Conservation (phyloP, 2,113 vertebrate species). For the Australoheros scitulus region DNA sequence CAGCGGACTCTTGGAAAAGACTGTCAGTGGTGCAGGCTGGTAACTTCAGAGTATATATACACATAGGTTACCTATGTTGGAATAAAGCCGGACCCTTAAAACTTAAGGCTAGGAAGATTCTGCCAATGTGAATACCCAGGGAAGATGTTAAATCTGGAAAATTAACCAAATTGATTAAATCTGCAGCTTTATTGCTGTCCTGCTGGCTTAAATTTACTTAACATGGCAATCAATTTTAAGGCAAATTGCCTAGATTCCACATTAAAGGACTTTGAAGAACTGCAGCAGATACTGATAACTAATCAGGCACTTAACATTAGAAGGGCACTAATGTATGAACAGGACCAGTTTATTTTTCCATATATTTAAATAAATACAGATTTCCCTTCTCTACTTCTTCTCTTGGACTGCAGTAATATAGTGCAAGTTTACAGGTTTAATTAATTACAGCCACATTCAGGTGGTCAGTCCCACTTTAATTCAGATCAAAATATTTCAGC, state of each 20-base stretch:
- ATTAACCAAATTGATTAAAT: constrained; percentile 9
- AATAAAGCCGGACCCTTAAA: background rate
- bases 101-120: constrained; percentile 5
- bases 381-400: background rate
- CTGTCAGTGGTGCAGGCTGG: constrained; percentile 32
- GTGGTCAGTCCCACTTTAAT: background rate
- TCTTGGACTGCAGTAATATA: background rate
- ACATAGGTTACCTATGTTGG: background rate
- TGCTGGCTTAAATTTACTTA: background rate
- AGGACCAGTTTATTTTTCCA: background rate
- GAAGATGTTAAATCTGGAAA: constrained; percentile 4
- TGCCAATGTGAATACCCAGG: background rate
- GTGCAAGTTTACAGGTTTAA: background rate
- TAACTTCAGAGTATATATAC: background rate
- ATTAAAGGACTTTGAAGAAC: background rate
- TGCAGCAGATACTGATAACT: background rate
- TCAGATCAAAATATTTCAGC: background rate
- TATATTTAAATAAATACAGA: background rate
- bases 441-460: background rate
- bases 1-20: constrained; percentile 21
- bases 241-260: background rate
- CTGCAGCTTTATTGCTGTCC: background rate
- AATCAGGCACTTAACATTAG: background rate
- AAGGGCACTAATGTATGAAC: background rate
- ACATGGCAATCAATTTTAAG: background rate